Base-by-base conservation (phyloP, 2,888 invertebrate genomes). In the Gymnosoma rotundatum region DNA sequence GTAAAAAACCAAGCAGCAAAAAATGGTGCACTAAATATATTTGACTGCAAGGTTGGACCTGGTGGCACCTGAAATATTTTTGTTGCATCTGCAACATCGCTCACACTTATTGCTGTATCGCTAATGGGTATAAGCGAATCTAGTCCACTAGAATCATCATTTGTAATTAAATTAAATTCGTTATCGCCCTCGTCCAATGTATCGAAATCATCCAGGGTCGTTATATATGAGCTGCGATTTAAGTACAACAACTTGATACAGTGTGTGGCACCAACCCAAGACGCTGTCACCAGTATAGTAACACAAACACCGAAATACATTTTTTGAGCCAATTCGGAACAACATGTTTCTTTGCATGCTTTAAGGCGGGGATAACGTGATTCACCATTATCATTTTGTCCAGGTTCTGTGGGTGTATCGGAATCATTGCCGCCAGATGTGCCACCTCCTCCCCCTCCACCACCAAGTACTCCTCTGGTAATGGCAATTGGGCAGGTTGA, bases 1-100 rank as follows among this genome's bases (percentile, higher is more conserved):
- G 98, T 97, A 91, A 96, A 96, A 92, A 98, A 97, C 97, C 98
- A 98, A 38, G 98, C 97, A 9, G 98, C 97, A 93, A 98, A 97
- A 93, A 98, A 98, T 74, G 98, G 98, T 14, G 98, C 98, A 92
- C 96, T 96, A 93, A 97, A 98, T 85, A 91, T 89, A 86, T 87
- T 88, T 54, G 91, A 88, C 64, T 89, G 88, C 83, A 89, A 88
- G 70, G 89, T 88, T 86, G 90, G 89, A 58, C 86, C 83, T 67
- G 87, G 86, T 87, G 91, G 91, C 88, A 91, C 89, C 70, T 91
- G 90, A 86, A 92, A 92, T 86, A 91, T 90, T 87, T 91, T 91
- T 84, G 91, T 91, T 85, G 91, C 90, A 60, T 91, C 91, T 85
- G 91, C 91, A 83, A 91, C 88, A 78, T 90, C 91, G 7, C 83